Conservation (phyloP, 2,113 vertebrate species). For the Bostrychus sinensis region DNA sequence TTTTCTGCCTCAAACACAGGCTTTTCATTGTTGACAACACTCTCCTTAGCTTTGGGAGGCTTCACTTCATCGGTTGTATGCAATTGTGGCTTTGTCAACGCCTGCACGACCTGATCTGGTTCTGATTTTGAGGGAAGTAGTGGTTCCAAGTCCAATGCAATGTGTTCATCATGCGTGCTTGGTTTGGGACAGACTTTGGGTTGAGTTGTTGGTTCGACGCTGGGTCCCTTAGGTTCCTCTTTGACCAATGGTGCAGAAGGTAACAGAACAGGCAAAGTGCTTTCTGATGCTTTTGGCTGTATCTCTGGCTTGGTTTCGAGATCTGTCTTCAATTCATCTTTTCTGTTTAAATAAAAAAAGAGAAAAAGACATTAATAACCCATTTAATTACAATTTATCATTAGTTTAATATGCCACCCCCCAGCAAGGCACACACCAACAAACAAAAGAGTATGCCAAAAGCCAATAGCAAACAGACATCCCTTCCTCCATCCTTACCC, state of each 20-base stretch:
- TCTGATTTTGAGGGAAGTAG: slow-evolving; percentile 49
- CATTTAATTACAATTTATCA: neutral
- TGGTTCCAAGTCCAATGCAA: slow-evolving; percentile 8
- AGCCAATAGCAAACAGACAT: slow-evolving; percentile 9
- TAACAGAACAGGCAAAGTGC: slow-evolving; percentile 17
- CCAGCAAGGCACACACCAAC: slow-evolving; percentile 5
- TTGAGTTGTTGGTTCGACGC: slow-evolving; percentile 21
- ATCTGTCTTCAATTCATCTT: slow-evolving; percentile 33
- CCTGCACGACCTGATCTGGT: slow-evolving; percentile 37
- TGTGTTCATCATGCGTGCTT: neutral
- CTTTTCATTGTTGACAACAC: slow-evolving; percentile 30
- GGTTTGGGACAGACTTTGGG: slow-evolving; percentile 6
- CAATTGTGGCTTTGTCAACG: slow-evolving; percentile 27
- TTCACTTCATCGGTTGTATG: slow-evolving; percentile 31
- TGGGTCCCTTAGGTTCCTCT: slow-evolving; percentile 45
- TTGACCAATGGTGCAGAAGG: slow-evolving; percentile 28
- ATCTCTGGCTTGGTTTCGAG: neutral
- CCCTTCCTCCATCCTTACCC: slow-evolving; percentile 71
- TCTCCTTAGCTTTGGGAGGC: slow-evolving; percentile 22
- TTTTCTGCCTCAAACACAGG: slow-evolving; percentile 51
- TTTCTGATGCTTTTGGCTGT: slow-evolving; percentile 31
- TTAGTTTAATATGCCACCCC: too few relatives aligned
- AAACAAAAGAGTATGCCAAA: slow-evolving; percentile 12
- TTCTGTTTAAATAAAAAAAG: slow-evolving; percentile 27
- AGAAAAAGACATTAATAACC: slow-evolving; percentile 23